phyloP scores from a whole-genome alignment of 2,888 invertebrate species.

The Andricus curvator region DNA sequence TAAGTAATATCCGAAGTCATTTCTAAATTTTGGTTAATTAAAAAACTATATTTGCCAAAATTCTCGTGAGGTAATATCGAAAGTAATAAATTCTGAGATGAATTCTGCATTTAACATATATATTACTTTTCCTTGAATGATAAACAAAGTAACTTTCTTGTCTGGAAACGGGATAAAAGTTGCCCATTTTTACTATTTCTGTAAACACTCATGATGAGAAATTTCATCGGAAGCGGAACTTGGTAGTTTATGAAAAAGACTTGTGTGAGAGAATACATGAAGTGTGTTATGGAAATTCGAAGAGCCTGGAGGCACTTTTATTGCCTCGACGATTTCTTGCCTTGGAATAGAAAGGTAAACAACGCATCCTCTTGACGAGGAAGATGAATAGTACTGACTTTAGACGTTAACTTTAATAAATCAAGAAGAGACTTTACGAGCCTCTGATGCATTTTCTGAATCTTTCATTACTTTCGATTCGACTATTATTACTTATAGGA shows the following conservation, averaged over 20 bases:
- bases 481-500: not conserved
- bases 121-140: not conserved
- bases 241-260: not conserved
- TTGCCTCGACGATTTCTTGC: constrained; percentile 8
- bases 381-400: constrained; percentile 2
- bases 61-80: not conserved
- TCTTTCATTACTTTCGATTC: constrained; percentile 9
- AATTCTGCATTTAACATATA: not conserved
- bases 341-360: constrained; percentile 20
- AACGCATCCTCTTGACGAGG: constrained; percentile 17
- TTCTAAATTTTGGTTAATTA: not conserved
- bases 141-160: not conserved
- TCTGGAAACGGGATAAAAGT: not conserved
- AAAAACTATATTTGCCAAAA: not conserved
- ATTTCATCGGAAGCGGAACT: not conserved
- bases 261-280: constrained; percentile 13
- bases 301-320: constrained; percentile 21
- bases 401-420: constrained; percentile 25
- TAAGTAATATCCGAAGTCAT: not conserved
- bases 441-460: constrained; percentile 5
- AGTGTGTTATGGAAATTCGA: constrained; percentile 32
- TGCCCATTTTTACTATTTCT: not conserved
- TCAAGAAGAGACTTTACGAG: constrained; percentile 4
- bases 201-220: constrained; percentile 8
- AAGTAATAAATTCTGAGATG: not conserved